Evolutionary conservation across 2,113 vertebrate genomes (phyloP).

Genomic region (Pitta sordida): DNA sequence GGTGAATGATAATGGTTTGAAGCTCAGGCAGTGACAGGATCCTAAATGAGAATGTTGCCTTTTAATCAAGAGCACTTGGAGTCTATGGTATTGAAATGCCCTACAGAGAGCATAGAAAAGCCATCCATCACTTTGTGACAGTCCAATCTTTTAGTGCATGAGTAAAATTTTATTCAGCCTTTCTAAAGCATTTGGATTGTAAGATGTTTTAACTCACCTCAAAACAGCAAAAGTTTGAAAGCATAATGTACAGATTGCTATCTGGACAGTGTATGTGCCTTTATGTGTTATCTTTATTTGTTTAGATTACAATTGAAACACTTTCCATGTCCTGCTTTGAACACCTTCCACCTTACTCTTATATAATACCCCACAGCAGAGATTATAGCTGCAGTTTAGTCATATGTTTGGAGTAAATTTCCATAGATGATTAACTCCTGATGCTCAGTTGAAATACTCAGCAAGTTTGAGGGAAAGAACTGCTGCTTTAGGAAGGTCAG

Average conservation of each 20-base stretch:
- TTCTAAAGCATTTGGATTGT: constrained; percentile 9
- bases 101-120: constrained; percentile 50
- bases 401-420: background rate
- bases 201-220: background rate
- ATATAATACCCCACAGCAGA: background rate
- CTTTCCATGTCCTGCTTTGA: background rate
- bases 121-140: constrained; percentile 63
- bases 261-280: background rate
- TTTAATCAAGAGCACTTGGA: constrained; percentile 64
- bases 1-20: constrained; percentile 59
- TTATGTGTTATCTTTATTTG: background rate
- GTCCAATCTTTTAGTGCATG: constrained; percentile 46
- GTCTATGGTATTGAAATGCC: constrained; percentile 53
- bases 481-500: background rate
- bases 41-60: constrained; percentile 49
- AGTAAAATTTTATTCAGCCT: constrained; percentile 51
- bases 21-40: constrained; percentile 20
- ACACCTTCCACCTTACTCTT: background rate
- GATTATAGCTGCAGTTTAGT: background rate
- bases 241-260: background rate
- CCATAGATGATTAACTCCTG: background rate
- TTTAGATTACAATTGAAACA: background rate
- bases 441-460: background rate
- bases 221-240: background rate
- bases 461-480: background rate